Conservation (phyloP, 2,113 vertebrate genomes). For the Phalacrocorax aristotelis region DNA sequence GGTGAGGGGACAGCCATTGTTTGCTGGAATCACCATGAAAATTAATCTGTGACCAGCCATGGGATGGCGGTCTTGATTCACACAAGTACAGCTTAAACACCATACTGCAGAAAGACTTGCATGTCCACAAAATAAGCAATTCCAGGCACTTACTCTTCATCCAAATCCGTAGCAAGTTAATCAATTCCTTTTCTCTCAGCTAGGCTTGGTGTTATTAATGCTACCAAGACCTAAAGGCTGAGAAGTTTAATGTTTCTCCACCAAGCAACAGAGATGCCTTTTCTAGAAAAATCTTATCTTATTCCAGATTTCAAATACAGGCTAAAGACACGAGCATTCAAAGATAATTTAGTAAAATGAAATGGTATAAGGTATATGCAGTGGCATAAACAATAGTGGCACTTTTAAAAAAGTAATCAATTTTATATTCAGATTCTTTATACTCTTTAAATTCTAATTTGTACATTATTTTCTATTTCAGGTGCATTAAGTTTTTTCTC, state of each 20-base stretch:
- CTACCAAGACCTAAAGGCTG: neutral
- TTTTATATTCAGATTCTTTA: neutral
- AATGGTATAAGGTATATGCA: neutral
- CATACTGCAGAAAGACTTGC: too few species aligned
- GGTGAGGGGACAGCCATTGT: neutral
- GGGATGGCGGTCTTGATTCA: slow-evolving; percentile 60
- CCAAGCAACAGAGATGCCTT: neutral
- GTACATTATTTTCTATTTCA: neutral
- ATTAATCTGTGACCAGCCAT: neutral
- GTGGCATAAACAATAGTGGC: neutral
- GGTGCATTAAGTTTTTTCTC: neutral
- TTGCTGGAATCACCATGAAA: neutral
- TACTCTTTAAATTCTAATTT: neutral
- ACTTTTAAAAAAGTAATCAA: neutral
- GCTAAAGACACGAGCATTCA: neutral
- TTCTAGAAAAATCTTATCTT: neutral
- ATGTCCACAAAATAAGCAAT: neutral
- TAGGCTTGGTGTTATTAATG: neutral
- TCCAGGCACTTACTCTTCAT: neutral
- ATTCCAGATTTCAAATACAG: neutral
- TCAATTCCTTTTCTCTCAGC: neutral
- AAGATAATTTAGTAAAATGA: neutral
- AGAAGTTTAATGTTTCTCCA: neutral
- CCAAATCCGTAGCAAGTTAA: neutral
- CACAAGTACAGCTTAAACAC: neutral